Base-by-base conservation (phyloP, 1,140 invertebrate species). In the Drosophila obscura region DNA sequence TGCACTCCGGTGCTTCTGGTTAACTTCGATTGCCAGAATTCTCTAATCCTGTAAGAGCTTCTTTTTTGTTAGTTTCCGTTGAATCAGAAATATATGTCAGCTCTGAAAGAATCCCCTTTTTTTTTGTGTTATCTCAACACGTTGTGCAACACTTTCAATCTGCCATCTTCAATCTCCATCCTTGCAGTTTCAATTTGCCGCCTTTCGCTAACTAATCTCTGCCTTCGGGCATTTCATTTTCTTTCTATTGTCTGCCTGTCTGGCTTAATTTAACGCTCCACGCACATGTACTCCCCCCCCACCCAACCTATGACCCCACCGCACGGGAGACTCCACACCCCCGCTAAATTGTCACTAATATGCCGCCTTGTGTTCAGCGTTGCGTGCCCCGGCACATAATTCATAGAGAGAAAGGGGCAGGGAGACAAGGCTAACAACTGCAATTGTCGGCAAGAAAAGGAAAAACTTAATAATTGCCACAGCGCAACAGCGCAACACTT, bases 301-400 rank as follows among this genome's bases (percentile, higher is more conserved):
- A n/a, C n/a, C n/a, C n/a, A n/a, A 51, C 50, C 4, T 13, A 15
- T 11, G 31, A 44, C 4, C n/a, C 5, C 60, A 15, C 26, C 45
- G 22, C 46, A 16, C n/a, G 31, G 7, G 26, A 7, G 1, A 46
- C 24, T 5, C 7, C 15, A 0, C 13, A 19, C 26, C 41, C n/a
- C 43, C 61, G 83, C 75, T 83, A 87, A 88, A 87, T 88, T 85
- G 82, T 83, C 82, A 79, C 82, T 88, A 88, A 87, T 88, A 73
- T 67, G 67, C 50, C 82, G 74, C 69, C 83, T 88, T 88, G 71
- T 87, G 83, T 65, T 51, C 76, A 73, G 41, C 79, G 61, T 82
- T 73, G 80, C 76, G 73, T 88, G 80, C 51, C 64, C 62, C 39
- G 66, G 50, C 57, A 64, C 71, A 61, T 85, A 85, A 78, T 77